Percentiles rank a stretch among this genome's conserved stretches.
Evolutionary conservation across 1,140 invertebrate genomes (phyloP).

Genomic region (Microplitis demolitor): DNA sequence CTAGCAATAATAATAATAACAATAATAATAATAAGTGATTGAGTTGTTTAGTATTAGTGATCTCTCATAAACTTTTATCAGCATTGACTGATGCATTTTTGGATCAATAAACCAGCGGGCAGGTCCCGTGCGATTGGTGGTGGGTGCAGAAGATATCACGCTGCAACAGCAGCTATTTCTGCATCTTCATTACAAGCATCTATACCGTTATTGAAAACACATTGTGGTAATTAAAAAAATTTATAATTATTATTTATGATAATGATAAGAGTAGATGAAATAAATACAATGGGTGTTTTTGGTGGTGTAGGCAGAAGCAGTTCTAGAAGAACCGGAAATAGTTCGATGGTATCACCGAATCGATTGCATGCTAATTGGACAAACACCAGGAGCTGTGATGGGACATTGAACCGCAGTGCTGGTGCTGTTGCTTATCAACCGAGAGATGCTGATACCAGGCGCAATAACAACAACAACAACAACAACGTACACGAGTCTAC

Average conservation of each 20-base stretch:
- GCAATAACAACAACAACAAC: not conserved
- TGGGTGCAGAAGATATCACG: conserved; percentile 39
- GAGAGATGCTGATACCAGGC: not conserved
- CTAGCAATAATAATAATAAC: no score
- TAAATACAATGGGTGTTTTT: no score
- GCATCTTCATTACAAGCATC: conserved; percentile 37
- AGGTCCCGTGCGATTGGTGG: conserved; percentile 52
- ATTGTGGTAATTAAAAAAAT: conserved; percentile 37
- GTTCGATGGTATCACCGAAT: no score
- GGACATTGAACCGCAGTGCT: not conserved
- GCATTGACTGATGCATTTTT: conserved; percentile 52
- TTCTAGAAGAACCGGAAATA: no score
- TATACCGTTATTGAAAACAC: conserved; percentile 42
- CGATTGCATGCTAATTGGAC: no score
- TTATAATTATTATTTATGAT: no score
- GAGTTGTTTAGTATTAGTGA: no score
- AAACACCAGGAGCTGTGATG: no score
- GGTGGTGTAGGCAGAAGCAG: no score
- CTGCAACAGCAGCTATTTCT: conserved; percentile 38
- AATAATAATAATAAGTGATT: no score
- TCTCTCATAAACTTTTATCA: no score
- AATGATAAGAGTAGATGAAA: no score
- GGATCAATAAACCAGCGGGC: conserved; percentile 55
- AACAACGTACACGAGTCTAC: not conserved
- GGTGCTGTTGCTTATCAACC: not conserved